A percentile compares a stretch with the other conserved stretches of the same genome.
Conservation (phyloP, 1,140 invertebrate genomes). For the Calosoma granatense region DNA sequence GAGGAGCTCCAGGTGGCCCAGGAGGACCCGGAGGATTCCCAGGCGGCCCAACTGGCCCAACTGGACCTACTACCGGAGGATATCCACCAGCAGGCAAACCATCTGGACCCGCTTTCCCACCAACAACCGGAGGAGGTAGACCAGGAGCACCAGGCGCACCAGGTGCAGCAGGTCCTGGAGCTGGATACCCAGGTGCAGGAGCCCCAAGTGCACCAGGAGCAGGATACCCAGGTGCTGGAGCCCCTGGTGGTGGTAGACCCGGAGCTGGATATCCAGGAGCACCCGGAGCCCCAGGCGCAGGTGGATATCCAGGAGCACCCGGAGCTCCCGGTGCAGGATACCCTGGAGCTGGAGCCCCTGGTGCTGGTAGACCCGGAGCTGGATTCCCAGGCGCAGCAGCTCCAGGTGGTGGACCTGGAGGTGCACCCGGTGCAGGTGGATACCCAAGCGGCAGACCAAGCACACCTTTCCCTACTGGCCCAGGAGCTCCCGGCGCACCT, state of each 20-base stretch:
- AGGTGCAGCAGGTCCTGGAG: constrained; percentile 13
- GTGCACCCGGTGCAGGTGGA: constrained; percentile 20
- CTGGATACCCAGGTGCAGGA: constrained; percentile 12
- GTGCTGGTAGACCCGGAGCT: constrained; percentile 15
- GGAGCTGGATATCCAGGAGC: constrained; percentile 11
- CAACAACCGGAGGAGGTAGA: constrained; percentile 21
- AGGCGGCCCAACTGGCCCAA: constrained; percentile 12
- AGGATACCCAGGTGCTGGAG: too few relatives aligned
- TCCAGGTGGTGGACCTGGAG: constrained; percentile 13
- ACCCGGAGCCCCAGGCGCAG: constrained; percentile 9
- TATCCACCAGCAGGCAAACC: constrained; percentile 11
- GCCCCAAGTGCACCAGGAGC: constrained; percentile 14
- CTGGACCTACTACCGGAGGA: constrained; percentile 13
- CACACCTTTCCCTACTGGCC: constrained; percentile 9
- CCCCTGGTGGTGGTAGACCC: constrained; percentile 9
- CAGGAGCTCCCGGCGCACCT: constrained; percentile 5
- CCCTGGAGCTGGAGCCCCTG: constrained; percentile 11
- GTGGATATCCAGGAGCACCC: constrained; percentile 11
- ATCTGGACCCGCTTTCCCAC: constrained; percentile 15
- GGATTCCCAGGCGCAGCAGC: constrained; percentile 13
- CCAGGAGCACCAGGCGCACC: constrained; percentile 17
- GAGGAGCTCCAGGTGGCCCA: constrained; percentile 22
- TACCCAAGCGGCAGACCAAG: constrained; percentile 7
- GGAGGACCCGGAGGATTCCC: constrained; percentile 21
- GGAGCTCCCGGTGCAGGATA: constrained; percentile 12